Percentiles rank a stretch among this genome's conserved stretches.
Conservation (phyloP, 92 coral and sea anemone genomes). For the Parazoanthus swiftii region DNA sequence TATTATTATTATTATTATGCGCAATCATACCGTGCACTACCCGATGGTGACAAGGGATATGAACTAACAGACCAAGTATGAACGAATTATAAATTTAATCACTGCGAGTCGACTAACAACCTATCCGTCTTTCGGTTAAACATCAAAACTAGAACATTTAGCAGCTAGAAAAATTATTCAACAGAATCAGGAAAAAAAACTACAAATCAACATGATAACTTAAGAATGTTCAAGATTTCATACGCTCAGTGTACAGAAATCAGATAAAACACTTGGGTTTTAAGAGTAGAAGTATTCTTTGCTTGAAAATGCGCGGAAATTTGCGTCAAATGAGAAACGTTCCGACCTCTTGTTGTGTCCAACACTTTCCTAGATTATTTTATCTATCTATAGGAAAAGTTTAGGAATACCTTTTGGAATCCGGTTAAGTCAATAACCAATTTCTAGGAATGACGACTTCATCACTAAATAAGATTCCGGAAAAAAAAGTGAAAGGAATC, state of each 20-base stretch:
- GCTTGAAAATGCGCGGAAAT: neutral
- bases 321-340: neutral
- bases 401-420: neutral
- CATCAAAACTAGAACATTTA: neutral
- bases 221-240: neutral
- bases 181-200: neutral
- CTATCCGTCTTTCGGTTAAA: neutral
- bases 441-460: too few relatives aligned
- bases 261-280: neutral
- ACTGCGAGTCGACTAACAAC: neutral
- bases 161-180: neutral
- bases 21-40: too few relatives aligned
- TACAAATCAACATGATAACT: neutral
- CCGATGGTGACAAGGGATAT: too few relatives aligned
- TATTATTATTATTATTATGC: too few relatives aligned
- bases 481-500: neutral
- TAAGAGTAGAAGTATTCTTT: neutral
- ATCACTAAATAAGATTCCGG: neutral
- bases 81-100: neutral
- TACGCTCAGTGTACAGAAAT: neutral
- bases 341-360: neutral
- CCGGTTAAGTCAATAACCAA: neutral
- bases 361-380: neutral
- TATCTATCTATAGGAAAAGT: neutral
- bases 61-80: too few relatives aligned